These are phyloP conservation scores for Sus cebifrons DNA, from an alignment of 2,797 vertebrate species.

Conservation along the genomic window DNA sequence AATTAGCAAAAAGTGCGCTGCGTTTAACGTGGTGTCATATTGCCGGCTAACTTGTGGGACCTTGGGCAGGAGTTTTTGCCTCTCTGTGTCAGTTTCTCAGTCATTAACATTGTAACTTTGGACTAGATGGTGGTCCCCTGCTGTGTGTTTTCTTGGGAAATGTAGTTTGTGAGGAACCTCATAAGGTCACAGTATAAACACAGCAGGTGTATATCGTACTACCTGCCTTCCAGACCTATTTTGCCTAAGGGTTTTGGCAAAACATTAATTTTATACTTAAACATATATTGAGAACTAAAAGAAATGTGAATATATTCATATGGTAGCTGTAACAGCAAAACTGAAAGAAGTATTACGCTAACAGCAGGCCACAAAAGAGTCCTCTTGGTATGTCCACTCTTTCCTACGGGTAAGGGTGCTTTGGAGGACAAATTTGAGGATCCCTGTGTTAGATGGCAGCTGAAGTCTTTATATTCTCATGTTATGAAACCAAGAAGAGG, in stretches of 20 bases:
- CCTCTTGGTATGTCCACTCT: not conserved
- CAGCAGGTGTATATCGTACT: not conserved
- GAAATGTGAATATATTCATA: not conserved
- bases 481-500: not conserved
- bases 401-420: not conserved
- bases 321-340: not conserved
- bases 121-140: not conserved
- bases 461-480: not conserved
- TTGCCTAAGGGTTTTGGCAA: not conserved
- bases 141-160: not conserved
- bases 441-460: not conserved
- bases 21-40: not conserved
- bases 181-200: not conserved
- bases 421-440: not conserved
- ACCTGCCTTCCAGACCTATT: not conserved
- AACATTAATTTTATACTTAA: constrained; percentile 42
- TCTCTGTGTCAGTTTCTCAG: not conserved
- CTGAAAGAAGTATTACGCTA: not conserved
- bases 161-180: not conserved
- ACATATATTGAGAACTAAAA: not conserved
- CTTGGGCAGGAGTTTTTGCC: not conserved
- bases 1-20: not conserved
- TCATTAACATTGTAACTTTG: not conserved
- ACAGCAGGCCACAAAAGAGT: not conserved
- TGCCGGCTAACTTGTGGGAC: not conserved